These are phyloP conservation scores for Scaptodrosophila latifasciaeformis DNA, from an alignment of 2,888 invertebrate species.

Conservation along the genomic window DNA sequence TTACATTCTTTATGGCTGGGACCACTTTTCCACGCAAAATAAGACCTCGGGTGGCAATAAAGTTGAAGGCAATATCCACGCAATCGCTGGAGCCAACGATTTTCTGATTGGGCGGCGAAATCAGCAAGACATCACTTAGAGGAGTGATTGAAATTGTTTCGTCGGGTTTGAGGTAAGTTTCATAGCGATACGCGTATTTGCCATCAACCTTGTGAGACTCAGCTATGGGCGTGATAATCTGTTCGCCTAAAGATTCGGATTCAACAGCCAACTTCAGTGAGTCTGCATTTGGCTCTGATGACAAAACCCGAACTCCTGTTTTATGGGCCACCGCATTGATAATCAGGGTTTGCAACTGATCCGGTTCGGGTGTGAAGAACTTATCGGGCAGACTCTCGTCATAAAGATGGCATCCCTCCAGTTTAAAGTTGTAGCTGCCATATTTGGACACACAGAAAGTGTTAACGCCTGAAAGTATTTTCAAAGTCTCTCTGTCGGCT, in stretches of 20 bases:
- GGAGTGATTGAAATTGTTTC: conserved; percentile 78
- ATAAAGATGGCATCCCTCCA: conserved; percentile 90
- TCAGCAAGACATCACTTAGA: conserved; percentile 82
- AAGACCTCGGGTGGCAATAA: conserved; percentile 80
- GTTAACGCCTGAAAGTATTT: conserved; percentile 81
- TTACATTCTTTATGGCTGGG: conserved; percentile 80
- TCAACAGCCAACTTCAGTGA: conserved; percentile 64
- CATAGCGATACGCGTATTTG: conserved; percentile 73
- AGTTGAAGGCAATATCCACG: conserved; percentile 79
- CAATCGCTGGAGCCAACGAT: conserved; percentile 83
- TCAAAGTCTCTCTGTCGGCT: conserved; percentile 51
- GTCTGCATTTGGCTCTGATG: conserved; percentile 71
- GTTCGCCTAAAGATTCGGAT: conserved; percentile 52
- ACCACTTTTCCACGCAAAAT: conserved; percentile 80
- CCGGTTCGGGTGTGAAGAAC: conserved; percentile 74
- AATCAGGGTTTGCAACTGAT: conserved; percentile 66
- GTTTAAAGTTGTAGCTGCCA: conserved; percentile 81
- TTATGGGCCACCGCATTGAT: conserved; percentile 79
- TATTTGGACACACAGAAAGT: conserved; percentile 84
- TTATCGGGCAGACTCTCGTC: conserved; percentile 71
- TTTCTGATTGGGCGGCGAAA: conserved; percentile 79
- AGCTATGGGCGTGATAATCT: conserved; percentile 63
- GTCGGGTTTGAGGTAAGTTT: conserved; percentile 75
- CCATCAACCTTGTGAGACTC: conserved; percentile 76
- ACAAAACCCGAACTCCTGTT: conserved; percentile 76